Base-by-base conservation (phyloP, 2,113 vertebrate species). In the Atrichornis clamosus region DNA sequence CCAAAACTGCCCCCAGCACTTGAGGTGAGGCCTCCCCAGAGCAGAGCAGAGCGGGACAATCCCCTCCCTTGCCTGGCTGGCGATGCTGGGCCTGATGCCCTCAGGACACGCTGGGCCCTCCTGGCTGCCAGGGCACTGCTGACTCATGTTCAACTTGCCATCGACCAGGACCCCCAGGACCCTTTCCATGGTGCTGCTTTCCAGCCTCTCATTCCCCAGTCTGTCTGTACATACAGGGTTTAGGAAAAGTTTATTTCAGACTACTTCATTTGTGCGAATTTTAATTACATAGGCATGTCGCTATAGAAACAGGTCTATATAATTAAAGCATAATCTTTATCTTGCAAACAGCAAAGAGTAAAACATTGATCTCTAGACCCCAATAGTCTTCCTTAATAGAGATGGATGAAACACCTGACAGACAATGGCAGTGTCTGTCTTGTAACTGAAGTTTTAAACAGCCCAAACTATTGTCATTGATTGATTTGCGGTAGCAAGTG, bases 1-100 rank as follows among this genome's bases (percentile, higher is more conserved):
- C 18, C 37, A 7, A 8, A 28, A 1, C 22, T 68, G 32, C 3
- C 17, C 52, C 53, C 44, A 23, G 53, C 11, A 7, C 46, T 60
- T 0, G 5, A 60, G 32, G 27, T 68, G 50, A 84, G 59, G 41
- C 49, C 0, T 1, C 49, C 49, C 59, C 82, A 55, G 69, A 0
- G 0, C 62, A 86, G 44, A 15, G 72, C 44, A 67, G 37, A 68
- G 46, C 7, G 1, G 63, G 63, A 77, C 46, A 77, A 53, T 87
- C 12, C 53, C 83, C 63, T 60, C 63, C 39, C 63, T 27, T 33
- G 55, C 55, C 73, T 0, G 0, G 33, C 53, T 39, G 84, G 27
- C 3, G 1, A 7, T 69, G 73, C 55, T 69, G 73, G 1, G 1
- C 37, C 53, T 44, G 63, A 44, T 60, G 55, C 1, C 46, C 41